Percentiles rank a stretch among this genome's conserved stretches.
These are phyloP conservation scores for Syndactyla subalaris DNA, from an alignment of 2,797 vertebrate species.

Conservation along the genomic window DNA sequence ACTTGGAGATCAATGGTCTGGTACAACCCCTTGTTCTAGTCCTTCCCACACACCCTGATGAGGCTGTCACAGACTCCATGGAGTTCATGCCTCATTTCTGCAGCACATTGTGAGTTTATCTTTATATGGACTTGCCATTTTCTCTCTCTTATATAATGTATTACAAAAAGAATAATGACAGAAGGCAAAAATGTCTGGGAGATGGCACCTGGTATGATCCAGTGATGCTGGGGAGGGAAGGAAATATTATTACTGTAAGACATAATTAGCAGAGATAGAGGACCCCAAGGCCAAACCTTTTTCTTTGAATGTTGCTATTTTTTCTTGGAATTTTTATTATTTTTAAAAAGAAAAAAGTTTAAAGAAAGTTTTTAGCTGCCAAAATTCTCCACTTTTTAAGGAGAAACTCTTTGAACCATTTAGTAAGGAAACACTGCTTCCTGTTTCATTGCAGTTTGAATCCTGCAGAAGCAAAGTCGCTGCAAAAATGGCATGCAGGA, in stretches of 20 bases:
- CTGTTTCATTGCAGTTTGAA: not conserved
- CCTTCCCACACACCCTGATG: conserved; percentile 28
- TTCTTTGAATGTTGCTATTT: not conserved
- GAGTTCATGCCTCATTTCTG: conserved; percentile 42
- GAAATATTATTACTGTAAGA: not conserved
- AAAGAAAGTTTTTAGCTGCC: not conserved
- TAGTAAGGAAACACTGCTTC: not conserved
- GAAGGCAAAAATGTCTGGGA: not conserved
- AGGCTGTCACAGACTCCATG: not conserved
- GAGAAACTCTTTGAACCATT: not conserved
- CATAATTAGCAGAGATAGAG: not conserved
- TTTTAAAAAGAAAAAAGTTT: not conserved
- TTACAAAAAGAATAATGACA: not conserved
- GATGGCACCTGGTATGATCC: not conserved
- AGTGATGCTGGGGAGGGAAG: not conserved
- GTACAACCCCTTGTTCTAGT: conserved; percentile 33
- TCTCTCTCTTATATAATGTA: conserved; percentile 18
- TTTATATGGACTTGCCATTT: not conserved
- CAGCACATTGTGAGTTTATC: not conserved
- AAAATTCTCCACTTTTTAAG: not conserved
- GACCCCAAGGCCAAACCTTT: not conserved
- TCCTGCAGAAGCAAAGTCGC: not conserved
- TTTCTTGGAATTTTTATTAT: not conserved
- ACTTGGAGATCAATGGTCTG: conserved; percentile 47
- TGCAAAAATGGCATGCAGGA: fast-evolving